Evolutionary conservation across 1,140 invertebrate genomes (phyloP), one percentile per base, ranked within the genome.

Genomic region (Oncopeltus fasciatus): DNA sequence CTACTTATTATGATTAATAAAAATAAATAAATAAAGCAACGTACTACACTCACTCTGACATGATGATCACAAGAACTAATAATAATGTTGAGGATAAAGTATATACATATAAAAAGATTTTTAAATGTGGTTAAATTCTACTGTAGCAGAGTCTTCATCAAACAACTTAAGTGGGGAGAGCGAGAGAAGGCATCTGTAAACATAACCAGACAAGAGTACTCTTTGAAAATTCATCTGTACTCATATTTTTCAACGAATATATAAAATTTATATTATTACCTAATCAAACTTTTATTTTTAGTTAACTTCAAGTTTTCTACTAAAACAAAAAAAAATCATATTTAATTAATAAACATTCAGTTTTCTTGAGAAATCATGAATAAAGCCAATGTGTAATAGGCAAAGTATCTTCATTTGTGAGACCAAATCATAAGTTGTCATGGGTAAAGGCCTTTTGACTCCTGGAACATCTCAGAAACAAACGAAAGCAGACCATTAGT

Each of bases 401-500:
- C 47, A 53, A 26, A 11, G 20, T 46, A 38, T 28, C 59, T 44
- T 44, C 56, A 60, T 46, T 59, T 46, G 44, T 29, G 24, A 57
- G 59, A 28, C 46, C 57, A 58, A 44, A 49, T 60, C 43, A 57
- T 58, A 61, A 51, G 53, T 44, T 58, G 59, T 31, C 51, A 53
- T 60, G 58, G 21, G 57, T 18, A 18, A 61, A 21, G 26, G 31
- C 47, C 58, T 62, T 46, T 44, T 62, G 56, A 31, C 31, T 62
- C 65, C 67, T 67, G 67, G 53, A 67, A 67, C 67, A 67, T 67
- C 67, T 67, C 67, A 67, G 64, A 67, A 67, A 65, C 67, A 67
- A 56, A 67, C 21, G 57, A 66, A 66, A 65, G 57, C 20, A 31
- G 58, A 58, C 61, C 60, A 67, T 65, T 67, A 65, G 60, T 65